A percentile compares a stretch with the other conserved stretches of the same genome.
Evolutionary conservation across 2,113 vertebrate species (phyloP).

Genomic region (Plectropomus leopardus): DNA sequence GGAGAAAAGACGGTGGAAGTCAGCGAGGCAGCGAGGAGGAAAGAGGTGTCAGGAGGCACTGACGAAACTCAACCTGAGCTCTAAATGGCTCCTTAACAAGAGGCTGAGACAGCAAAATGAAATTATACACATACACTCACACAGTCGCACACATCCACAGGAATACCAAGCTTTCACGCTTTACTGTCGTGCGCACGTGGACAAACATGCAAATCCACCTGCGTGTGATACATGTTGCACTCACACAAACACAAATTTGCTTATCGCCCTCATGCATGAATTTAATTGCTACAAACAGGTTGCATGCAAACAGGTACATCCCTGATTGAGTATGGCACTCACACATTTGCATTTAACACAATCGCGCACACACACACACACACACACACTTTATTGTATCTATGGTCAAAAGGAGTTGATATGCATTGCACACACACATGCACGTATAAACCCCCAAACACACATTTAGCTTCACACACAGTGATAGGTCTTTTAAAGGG

Average conservation of each 20-base stretch:
- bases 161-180: slow-evolving; percentile 5
- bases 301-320: slow-evolving; percentile 47
- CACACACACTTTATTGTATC: slow-evolving; percentile 43
- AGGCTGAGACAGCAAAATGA: slow-evolving; percentile 75
- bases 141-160: slow-evolving; percentile 22
- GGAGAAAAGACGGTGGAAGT: slow-evolving; percentile 69
- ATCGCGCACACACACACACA: background rate
- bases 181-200: slow-evolving; percentile 17
- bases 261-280: slow-evolving; percentile 2
- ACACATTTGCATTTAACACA: slow-evolving; percentile 32
- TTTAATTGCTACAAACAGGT: slow-evolving; percentile 30
- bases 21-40: slow-evolving; percentile 64
- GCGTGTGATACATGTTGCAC: background rate
- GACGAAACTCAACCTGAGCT: slow-evolving; percentile 78
- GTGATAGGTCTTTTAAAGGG: slow-evolving; percentile 82
- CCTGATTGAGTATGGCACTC: background rate
- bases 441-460: slow-evolving; percentile 43
- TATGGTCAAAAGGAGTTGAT: slow-evolving; percentile 56
- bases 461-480: slow-evolving; percentile 67
- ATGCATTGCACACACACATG: slow-evolving; percentile 58
- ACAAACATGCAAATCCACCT: slow-evolving; percentile 35
- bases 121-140: slow-evolving; percentile 59
- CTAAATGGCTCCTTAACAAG: slow-evolving; percentile 77
- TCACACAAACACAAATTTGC: slow-evolving; percentile 13
- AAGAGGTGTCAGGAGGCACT: slow-evolving; percentile 67